Evolutionary conservation across 2,888 invertebrate species (phyloP).

Genomic region (Pammene aurita): DNA sequence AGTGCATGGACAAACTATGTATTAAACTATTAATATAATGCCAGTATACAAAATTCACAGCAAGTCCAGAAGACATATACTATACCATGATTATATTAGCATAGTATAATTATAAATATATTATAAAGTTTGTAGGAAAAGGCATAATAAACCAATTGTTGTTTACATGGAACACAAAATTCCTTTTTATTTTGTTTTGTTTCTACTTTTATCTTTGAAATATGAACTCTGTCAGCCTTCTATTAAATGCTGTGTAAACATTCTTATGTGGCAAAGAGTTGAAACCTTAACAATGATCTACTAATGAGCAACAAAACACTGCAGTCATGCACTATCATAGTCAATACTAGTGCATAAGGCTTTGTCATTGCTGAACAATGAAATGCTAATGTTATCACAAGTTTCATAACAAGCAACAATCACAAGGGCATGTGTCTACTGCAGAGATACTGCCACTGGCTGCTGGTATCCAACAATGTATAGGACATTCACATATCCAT

Average conservation of each 20-base stretch:
- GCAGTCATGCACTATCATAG: constrained; percentile 7
- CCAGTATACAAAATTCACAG: too few relatives aligned
- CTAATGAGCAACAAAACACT: constrained; percentile 11
- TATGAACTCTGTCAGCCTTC: too few relatives aligned
- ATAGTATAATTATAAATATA: too few relatives aligned
- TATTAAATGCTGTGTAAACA: background rate
- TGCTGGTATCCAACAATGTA: constrained; percentile 10
- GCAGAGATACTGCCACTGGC: background rate
- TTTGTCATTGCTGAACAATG: constrained; percentile 26
- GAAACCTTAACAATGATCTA: constrained; percentile 3
- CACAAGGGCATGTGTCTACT: constrained; percentile 18
- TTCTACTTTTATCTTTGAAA: too few relatives aligned
- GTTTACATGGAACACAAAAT: too few relatives aligned
- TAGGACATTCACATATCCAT: constrained; percentile 21
- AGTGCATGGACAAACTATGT: too few relatives aligned
- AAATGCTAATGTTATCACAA: constrained; percentile 21
- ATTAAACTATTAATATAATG: too few relatives aligned
- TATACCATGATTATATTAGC: too few relatives aligned
- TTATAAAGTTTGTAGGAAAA: too few relatives aligned
- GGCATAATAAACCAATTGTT: too few relatives aligned
- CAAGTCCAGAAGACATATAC: too few relatives aligned
- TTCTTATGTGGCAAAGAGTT: background rate
- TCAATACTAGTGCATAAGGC: constrained; percentile 8
- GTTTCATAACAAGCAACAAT: constrained; percentile 36
- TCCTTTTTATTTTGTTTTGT: too few relatives aligned